Percentiles rank a stretch among this genome's conserved stretches.
Evolutionary conservation across 2,888 invertebrate genomes (phyloP).

Genomic region (Heliconius ismenius): DNA sequence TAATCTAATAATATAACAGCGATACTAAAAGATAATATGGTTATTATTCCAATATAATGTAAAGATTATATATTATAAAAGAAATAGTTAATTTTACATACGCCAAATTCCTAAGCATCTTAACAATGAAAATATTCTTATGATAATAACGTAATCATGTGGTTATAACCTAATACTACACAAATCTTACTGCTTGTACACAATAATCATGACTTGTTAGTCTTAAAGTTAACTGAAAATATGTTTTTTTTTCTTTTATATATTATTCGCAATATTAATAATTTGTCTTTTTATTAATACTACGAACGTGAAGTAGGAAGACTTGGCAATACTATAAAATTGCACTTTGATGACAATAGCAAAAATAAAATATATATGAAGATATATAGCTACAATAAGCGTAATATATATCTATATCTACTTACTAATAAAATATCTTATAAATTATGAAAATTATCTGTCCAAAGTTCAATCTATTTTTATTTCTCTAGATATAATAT

Average conservation of each 20-base stretch:
- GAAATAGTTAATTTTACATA: not conserved
- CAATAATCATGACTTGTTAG: not conserved
- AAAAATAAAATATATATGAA: not conserved
- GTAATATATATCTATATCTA: not conserved
- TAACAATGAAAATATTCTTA: not conserved
- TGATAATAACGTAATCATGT: not conserved
- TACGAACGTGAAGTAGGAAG: too few species aligned
- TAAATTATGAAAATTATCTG: slow-evolving; percentile 3
- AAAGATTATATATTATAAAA: not conserved
- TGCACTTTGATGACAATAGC: not conserved
- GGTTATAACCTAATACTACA: not conserved
- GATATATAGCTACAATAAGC: not conserved
- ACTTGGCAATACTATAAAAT: slow-evolving; percentile 13
- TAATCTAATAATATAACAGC: too few species aligned
- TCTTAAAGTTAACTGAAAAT: not conserved
- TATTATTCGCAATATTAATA: not conserved
- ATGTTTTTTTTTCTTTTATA: not conserved
- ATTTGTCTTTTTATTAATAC: not conserved
- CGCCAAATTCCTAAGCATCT: not conserved
- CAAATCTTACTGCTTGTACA: not conserved
- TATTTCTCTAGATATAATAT: not conserved
- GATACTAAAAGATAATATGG: too few species aligned
- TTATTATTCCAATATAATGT: not conserved
- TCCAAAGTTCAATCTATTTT: slow-evolving; percentile 20
- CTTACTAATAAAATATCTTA: not conserved